These are phyloP conservation scores for Epinephelus malabaricus DNA, from an alignment of 2,797 vertebrate genomes.

Conservation along the genomic window DNA sequence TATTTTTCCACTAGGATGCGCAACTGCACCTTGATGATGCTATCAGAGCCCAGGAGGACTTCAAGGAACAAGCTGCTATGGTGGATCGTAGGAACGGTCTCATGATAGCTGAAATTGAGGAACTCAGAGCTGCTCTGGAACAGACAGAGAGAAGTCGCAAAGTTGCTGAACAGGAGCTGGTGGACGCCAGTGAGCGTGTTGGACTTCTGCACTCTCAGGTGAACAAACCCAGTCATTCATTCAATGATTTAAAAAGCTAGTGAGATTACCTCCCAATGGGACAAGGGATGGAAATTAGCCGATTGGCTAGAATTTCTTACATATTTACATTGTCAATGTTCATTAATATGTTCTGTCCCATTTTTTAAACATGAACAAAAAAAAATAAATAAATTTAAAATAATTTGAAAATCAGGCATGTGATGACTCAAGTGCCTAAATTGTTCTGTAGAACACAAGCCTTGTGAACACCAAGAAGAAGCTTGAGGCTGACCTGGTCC, in stretches of 20 bases:
- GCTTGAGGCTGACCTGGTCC: no score
- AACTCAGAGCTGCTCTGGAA: slow-evolving; percentile 73
- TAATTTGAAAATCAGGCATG: not conserved
- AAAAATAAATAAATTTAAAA: no score
- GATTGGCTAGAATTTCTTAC: no score
- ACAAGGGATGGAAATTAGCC: no score
- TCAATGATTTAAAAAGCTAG: not conserved
- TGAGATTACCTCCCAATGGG: no score
- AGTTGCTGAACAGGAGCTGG: slow-evolving; percentile 90
- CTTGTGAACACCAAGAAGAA: slow-evolving; percentile 84
- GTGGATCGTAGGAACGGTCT: slow-evolving; percentile 90
- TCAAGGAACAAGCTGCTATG: slow-evolving; percentile 92
- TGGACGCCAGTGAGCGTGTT: slow-evolving; percentile 86
- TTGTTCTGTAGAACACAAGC: slow-evolving; percentile 85
- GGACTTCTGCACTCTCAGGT: slow-evolving; percentile 87
- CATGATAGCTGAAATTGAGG: slow-evolving; percentile 90
- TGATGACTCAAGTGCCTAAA: not conserved
- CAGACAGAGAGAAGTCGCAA: slow-evolving; percentile 87
- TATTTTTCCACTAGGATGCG: slow-evolving; percentile 80
- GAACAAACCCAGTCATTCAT: not conserved
- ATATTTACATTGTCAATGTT: no score
- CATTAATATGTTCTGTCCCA: no score
- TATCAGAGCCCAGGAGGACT: slow-evolving; percentile 87
- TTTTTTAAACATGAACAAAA: no score
- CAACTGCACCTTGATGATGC: slow-evolving; percentile 91